Evolutionary conservation across 2,888 invertebrate species (phyloP).

Genomic region (Trissonchulus sp.): DNA sequence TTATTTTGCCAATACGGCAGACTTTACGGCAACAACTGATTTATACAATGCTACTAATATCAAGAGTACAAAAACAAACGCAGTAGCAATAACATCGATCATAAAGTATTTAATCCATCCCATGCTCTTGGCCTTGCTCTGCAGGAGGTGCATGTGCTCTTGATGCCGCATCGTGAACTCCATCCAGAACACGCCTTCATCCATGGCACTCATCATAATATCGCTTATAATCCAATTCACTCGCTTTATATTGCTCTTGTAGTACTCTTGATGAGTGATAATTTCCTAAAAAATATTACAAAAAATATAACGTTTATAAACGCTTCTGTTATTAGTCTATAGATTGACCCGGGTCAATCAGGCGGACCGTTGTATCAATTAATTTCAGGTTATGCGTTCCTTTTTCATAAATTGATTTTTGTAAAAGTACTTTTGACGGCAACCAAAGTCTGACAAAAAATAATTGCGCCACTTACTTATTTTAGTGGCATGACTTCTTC

Average conservation of each 20-base stretch:
- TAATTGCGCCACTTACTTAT: no score
- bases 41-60: background rate
- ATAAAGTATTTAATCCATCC: background rate
- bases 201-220: background rate
- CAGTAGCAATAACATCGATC: background rate
- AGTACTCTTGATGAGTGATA: background rate
- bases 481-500: no score
- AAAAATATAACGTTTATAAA: background rate
- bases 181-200: constrained; percentile 1
- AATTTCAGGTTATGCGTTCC: no score
- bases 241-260: constrained; percentile 1
- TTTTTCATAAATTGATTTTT: no score
- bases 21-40: no score
- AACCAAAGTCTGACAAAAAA: no score
- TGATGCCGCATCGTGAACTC: constrained; percentile 9
- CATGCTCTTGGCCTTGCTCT: background rate
- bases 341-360: no score
- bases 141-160: background rate
- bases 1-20: no score
- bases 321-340: no score
- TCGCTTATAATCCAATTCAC: background rate
- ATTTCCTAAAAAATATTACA: background rate
- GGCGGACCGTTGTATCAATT: no score
- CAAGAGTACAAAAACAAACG: background rate
- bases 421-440: no score